phyloP scores from a whole-genome alignment of 2,888 invertebrate species.

The Metellina segmentata region DNA sequence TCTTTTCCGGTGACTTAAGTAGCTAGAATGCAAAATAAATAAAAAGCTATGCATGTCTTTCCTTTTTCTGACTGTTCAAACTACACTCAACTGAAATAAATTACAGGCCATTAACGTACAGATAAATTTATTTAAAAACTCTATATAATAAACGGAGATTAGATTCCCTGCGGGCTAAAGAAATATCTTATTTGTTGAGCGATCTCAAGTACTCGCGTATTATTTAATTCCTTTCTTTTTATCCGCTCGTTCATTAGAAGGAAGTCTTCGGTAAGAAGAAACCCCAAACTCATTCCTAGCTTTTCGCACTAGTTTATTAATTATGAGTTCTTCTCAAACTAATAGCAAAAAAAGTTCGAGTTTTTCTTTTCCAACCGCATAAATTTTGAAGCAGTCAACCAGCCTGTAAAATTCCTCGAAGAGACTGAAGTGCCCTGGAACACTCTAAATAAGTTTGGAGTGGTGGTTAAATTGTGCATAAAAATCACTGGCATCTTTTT shows the following conservation, averaged over 20 bases:
- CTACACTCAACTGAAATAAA: constrained; percentile 15
- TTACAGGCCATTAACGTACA: constrained; percentile 18
- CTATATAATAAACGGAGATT: constrained; percentile 15
- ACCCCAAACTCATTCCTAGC: not conserved
- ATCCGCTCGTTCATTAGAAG: not conserved
- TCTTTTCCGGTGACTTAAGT: constrained; percentile 12
- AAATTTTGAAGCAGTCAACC: not conserved
- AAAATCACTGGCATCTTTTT: constrained; percentile 22
- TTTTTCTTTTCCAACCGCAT: constrained; percentile 3
- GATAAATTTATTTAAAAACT: constrained; percentile 40
- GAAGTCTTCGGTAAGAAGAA: constrained; percentile 10
- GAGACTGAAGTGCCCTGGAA: not conserved
- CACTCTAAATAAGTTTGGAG: not conserved
- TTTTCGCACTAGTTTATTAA: constrained; percentile 37
- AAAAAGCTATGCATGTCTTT: constrained; percentile 15
- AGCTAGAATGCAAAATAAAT: constrained; percentile 12
- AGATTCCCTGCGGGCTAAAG: constrained; percentile 26
- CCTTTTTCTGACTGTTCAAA: not conserved
- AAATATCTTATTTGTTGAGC: constrained; percentile 37
- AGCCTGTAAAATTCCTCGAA: constrained; percentile 4
- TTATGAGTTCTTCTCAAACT: constrained; percentile 40
- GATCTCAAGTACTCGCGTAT: constrained; percentile 6
- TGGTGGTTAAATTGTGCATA: constrained; percentile 28
- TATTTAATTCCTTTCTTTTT: constrained; percentile 2
- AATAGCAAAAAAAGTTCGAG: constrained; percentile 5